Evolutionary conservation across 2,888 invertebrate species (phyloP).

Genomic region (Drosophila nigritarsus): DNA sequence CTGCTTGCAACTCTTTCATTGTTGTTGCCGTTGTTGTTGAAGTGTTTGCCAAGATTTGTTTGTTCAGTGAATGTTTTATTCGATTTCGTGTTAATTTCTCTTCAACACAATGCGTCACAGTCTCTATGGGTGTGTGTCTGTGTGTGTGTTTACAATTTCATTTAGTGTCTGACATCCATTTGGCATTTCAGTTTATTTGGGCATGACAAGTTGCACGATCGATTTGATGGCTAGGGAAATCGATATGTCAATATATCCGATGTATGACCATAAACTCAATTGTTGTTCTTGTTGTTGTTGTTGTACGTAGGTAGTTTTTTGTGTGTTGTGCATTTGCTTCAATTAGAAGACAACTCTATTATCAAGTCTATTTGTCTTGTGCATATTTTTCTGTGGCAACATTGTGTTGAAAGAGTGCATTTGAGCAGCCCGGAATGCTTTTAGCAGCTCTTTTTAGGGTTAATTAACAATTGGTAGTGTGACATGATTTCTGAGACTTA

Average conservation of each 20-base stretch:
- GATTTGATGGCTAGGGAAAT: conserved; percentile 62
- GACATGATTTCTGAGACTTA: neutral
- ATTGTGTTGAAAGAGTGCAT: neutral
- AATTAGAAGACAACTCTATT: conserved; percentile 52
- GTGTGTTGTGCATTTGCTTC: conserved; percentile 26
- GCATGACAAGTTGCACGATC: conserved; percentile 79
- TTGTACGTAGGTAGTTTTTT: conserved; percentile 17
- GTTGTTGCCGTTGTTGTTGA: conserved; percentile 32
- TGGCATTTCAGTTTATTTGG: conserved; percentile 68
- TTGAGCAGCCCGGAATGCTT: conserved; percentile 8
- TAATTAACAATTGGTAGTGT: conserved; percentile 6
- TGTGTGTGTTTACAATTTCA: conserved; percentile 74
- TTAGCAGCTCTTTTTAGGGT: neutral
- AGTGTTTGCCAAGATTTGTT: conserved; percentile 33
- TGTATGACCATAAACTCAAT: conserved; percentile 15
- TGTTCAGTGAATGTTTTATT: conserved; percentile 58
- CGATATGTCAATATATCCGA: conserved; percentile 69
- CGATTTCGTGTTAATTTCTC: conserved; percentile 74
- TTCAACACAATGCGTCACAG: conserved; percentile 74
- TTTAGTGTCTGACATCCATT: conserved; percentile 75
- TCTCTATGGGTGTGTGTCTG: conserved; percentile 23
- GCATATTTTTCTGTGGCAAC: conserved; percentile 5
- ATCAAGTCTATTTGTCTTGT: conserved; percentile 21
- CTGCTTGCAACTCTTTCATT: conserved; percentile 49
- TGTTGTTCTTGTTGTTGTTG: neutral